Evolutionary conservation across 1,140 invertebrate species (phyloP).

Genomic region (Whitmania pigra): DNA sequence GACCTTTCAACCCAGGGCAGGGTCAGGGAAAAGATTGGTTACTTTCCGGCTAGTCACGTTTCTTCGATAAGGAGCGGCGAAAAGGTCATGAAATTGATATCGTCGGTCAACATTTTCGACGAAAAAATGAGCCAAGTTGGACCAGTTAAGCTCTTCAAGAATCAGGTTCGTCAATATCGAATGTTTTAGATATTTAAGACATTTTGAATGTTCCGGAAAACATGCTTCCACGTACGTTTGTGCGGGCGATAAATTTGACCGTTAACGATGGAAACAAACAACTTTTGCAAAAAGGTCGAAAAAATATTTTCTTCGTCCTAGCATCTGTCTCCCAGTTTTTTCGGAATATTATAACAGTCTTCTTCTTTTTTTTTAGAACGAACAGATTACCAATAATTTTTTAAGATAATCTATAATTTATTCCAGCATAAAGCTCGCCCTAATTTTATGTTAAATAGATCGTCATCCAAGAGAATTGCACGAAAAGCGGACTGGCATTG

Average conservation of each 20-base stretch:
- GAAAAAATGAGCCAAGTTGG: not conserved
- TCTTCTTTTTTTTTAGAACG: not conserved
- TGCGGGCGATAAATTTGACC: no score
- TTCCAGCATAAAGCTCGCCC: not conserved
- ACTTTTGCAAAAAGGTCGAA: no score
- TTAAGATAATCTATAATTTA: not conserved
- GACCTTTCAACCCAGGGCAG: not conserved
- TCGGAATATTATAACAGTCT: not conserved
- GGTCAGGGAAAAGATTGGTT: not conserved
- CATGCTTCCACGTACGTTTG: no score
- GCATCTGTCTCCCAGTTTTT: no score
- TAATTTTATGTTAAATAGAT: not conserved
- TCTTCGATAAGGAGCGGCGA: not conserved
- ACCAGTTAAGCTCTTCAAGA: not conserved
- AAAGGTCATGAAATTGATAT: conserved; percentile 7
- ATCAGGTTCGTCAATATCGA: conserved; percentile 5
- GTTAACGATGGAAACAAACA: no score
- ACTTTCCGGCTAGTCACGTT: not conserved
- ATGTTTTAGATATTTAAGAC: no score
- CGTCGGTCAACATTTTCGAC: not conserved
- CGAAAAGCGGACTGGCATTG: not conserved
- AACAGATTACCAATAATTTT: not conserved
- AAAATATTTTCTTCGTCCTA: no score
- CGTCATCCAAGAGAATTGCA: not conserved
- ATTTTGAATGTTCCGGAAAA: no score